Evolutionary conservation across 2,888 invertebrate genomes (phyloP), one percentile per base, ranked within the genome.

Genomic region (Cerastis leucographa): DNA sequence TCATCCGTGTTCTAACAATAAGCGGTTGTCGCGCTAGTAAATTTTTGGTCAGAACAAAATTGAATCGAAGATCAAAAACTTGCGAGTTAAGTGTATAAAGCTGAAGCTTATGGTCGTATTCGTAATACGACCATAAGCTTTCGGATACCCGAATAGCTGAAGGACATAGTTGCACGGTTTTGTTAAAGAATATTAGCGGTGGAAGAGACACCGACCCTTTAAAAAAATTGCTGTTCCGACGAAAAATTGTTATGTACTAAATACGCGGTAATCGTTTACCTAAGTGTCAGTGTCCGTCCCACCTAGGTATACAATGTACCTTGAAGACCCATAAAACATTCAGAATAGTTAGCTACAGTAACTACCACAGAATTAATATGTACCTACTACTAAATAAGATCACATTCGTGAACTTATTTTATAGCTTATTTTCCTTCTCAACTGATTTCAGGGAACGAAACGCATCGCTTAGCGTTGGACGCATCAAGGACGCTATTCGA

Each of bases 401-500:
- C 35, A 35, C 35, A 35, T 35, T 35, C 3, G 7, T 62, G 17
- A 42, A 4, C 49, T n/a, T n/a, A n/a, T n/a, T n/a, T n/a, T n/a
- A 35, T 2, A 40, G 44, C n/a, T 67, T 9, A 67, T 61, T 59
- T 54, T 35, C 22, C 8, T 56, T 66, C 1, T 7, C 4, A 25
- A 75, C 46, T 81, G 35, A 29, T 89, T 87, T n/a, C 88, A 95
- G 96, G 87, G 9, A 94, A 95, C 81, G 89, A 86, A 69, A 94
- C 92, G 11, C 94, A 94, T 56, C 93, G 92, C 0, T 68, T 92
- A 29, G 91, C 92, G 76, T 83, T 96, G 84, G 93, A 96, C 85
- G 91, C 92, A 0, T 86, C 91, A 0, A 89, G 94, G 51, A 92
- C 94, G 0, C 87, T 95, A n/a, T 96, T 96, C 83, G 92, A 90